Evolutionary conservation across 2,113 vertebrate genomes (phyloP), one percentile per base, ranked within the genome.

Genomic region (Toxostoma redivivum): DNA sequence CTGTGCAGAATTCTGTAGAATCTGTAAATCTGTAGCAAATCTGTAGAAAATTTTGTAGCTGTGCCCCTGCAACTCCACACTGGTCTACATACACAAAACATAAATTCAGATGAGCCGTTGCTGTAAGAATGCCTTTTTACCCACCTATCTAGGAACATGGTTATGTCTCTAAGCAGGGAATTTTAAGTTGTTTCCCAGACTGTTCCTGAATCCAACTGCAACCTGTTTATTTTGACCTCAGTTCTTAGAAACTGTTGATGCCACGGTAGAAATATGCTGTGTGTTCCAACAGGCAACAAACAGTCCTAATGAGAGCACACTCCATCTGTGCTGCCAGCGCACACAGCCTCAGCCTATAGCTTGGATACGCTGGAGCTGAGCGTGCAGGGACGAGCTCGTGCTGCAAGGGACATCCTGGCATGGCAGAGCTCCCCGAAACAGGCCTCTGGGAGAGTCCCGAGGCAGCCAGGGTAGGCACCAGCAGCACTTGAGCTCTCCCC

Each of bases 171-270:
- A 85, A 74, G 67, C 72, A 70, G 77, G 74, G 71, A 93, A 74
- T 71, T 71, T 92, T 64, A 81, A 86, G 85, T 86, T 77, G 85
- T 44, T 45, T 78, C 74, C 69, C 66, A 77, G 94, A 31, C 81
- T 84, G 94, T 90, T 97, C 91, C 88, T 44, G 47, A 35, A 73
- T 86, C 42, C 95, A 91, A 86, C 93, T 80, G 91, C 94, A 88
- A 92, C 92, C 91, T 97, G 97, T 97, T 98, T 97, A 96, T 97
- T 97, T 93, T 97, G 97, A 98, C 98, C 98, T 91, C 96, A 78
- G 96, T 95, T 97, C 97, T 92, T 86, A 89, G 84, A 96, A 97
- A 97, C 92, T 96, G 97, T 95, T 97, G 95, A 86, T 97, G 91
- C 96, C 97, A 95, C 58, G 66, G 93, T 60, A 90, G 96, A 97